phyloP scores from a whole-genome alignment of 2,888 invertebrate species.

The Dinocampus coccinellae region DNA sequence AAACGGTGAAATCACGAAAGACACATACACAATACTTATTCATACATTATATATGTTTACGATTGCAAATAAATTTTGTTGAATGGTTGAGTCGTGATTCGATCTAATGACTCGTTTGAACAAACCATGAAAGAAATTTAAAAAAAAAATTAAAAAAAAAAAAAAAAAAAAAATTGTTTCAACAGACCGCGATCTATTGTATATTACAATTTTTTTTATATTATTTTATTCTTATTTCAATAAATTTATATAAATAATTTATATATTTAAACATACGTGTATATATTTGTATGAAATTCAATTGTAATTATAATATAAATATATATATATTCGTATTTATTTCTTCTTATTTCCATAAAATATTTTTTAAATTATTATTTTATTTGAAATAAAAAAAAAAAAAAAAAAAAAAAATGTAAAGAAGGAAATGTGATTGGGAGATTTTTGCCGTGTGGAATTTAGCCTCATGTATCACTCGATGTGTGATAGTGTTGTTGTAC shows the following conservation, averaged over 20 bases:
- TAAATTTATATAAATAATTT: constrained; percentile 31
- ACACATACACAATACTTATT: background rate
- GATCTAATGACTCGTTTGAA: constrained; percentile 51
- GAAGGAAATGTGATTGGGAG: no score
- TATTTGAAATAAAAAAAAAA: no score
- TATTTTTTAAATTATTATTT: no score
- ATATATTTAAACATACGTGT: no score
- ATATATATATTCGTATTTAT: no score
- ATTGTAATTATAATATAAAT: no score
- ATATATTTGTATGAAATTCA: no score
- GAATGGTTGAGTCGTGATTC: constrained; percentile 35
- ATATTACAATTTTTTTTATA: constrained; percentile 32
- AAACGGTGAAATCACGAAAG: no score
- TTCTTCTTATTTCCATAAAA: no score
- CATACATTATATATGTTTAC: constrained; percentile 2
- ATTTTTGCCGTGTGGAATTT: no score
- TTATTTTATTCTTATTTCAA: constrained; percentile 19
- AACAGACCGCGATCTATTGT: constrained; percentile 46
- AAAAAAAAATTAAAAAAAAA: no score
- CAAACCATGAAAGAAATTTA: constrained; percentile 23
- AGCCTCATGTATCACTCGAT: constrained; percentile 53
- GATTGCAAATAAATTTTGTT: constrained; percentile 25
- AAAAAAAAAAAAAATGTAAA: no score
- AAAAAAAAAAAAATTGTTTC: constrained; percentile 52
- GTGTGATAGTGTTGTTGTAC: constrained; percentile 42